phyloP scores from a whole-genome alignment of 2,888 invertebrate genomes.

The Lordiphosa fenestrarum region DNA sequence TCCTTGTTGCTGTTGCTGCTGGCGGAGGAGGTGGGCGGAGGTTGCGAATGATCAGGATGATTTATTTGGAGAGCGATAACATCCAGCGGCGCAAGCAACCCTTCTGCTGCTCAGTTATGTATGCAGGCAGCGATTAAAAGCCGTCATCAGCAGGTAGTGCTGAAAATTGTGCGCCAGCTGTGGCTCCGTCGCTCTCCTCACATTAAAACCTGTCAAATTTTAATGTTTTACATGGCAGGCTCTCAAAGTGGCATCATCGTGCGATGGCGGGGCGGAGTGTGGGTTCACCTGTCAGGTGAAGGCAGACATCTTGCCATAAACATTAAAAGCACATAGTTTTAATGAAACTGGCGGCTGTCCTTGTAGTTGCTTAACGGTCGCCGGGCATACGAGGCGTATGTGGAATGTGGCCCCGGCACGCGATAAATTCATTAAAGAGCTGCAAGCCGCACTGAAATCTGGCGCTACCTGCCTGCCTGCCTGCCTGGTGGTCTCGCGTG shows the following conservation, averaged over 20 bases:
- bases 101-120: neutral
- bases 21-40: neutral
- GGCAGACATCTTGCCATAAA: conserved; percentile 29
- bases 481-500: conserved; percentile 65
- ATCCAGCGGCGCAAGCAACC: neutral
- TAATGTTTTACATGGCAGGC: conserved; percentile 69
- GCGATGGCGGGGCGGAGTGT: conserved; percentile 10
- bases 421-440: conserved; percentile 74
- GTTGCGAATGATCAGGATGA: conserved; percentile 20
- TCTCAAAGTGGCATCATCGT: conserved; percentile 57
- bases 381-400: conserved; percentile 57
- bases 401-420: conserved; percentile 69
- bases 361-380: conserved; percentile 41
- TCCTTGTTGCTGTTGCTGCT: conserved; percentile 17
- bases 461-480: no score
- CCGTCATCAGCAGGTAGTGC: conserved; percentile 50
- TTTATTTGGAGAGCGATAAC: conserved; percentile 27
- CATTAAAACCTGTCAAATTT: conserved; percentile 73
- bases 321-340: conserved; percentile 62
- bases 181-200: conserved; percentile 16
- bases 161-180: conserved; percentile 40
- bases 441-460: conserved; percentile 54
- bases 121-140: conserved; percentile 53
- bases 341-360: conserved; percentile 38
- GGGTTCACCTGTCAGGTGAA: neutral